Evolutionary conservation across 2,888 invertebrate genomes (phyloP), one percentile per base, ranked within the genome.

Genomic region (Osedax frankpressi): DNA sequence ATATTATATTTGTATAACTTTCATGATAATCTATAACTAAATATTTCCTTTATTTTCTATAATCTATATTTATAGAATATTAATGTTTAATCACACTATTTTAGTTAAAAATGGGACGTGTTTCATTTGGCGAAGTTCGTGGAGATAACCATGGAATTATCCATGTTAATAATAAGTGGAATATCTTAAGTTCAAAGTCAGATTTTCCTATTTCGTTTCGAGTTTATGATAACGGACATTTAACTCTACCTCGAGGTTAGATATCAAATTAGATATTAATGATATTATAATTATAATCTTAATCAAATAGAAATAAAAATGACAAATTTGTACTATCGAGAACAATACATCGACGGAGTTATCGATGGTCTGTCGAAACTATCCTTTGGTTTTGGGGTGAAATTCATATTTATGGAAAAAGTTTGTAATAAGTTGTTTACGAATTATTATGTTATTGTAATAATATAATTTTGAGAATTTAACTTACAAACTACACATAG

Each of bases 141-240:
- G 80, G 80, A 28, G 80, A 80, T 70, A 59, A 74, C 63, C 75
- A 78, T 28, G 80, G 80, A 6, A 75, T 80, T 76, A 30, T 80
- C 3, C 80, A 80, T 72, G 76, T 78, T 1, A 77, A 78, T 3
- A 73, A 69, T 3, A 76, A 76, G 19, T 11, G 6, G 6, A 44
- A 11, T 44, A 44, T 44, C 19, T 11, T 44, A 44, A 44, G 19
- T 44, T 44, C 44, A 44, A 11, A 11, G 44, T 11, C 6, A 44
- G 44, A 44, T 0, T 78, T 80, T 71, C 80, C 80, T 6, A 70
- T 77, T 1, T 77, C 80, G 1, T 78, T 80, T 73, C 72, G 78
- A 30, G 77, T 79, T 3, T 80, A 80, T 74, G 75, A 78, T 28
- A 63, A 73, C 11, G 72, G 78, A 44, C 44, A 44, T 19, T 19